Evolutionary conservation across 1,140 invertebrate species (phyloP).

Genomic region (Philaenus spumarius): DNA sequence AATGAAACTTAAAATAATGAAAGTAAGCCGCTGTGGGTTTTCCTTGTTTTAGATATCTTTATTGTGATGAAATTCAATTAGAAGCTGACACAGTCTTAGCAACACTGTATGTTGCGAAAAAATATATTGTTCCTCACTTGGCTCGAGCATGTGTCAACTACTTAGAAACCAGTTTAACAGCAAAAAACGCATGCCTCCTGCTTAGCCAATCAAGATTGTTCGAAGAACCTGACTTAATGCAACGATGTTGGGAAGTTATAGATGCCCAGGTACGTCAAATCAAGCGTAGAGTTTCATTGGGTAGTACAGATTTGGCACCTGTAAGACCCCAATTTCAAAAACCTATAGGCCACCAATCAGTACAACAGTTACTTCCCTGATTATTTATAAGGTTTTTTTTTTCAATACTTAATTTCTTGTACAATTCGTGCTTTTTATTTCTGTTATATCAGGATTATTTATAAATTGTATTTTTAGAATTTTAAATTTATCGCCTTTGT

Average conservation of each 20-base stretch:
- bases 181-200: conserved; percentile 86
- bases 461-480: too few relatives aligned
- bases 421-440: neutral
- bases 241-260: conserved; percentile 92
- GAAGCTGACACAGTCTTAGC: conserved; percentile 87
- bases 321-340: neutral
- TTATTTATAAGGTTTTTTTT: neutral
- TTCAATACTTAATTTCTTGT: neutral
- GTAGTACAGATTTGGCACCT: conserved; percentile 1
- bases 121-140: conserved; percentile 88
- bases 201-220: conserved; percentile 85
- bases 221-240: conserved; percentile 89
- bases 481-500: too few relatives aligned
- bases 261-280: conserved; percentile 66
- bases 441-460: too few relatives aligned
- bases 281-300: conserved; percentile 7
- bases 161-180: conserved; percentile 84
- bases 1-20: too few relatives aligned
- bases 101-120: conserved; percentile 86
- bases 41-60: conserved; percentile 72
- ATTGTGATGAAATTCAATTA: conserved; percentile 91
- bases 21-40: too few relatives aligned
- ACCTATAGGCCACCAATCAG: conserved; percentile 7
- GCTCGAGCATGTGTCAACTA: conserved; percentile 85
- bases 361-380: conserved; percentile 7